These are phyloP conservation scores for Neomicropteryx cornuta DNA, from an alignment of 1,140 invertebrate genomes.

Conservation along the genomic window DNA sequence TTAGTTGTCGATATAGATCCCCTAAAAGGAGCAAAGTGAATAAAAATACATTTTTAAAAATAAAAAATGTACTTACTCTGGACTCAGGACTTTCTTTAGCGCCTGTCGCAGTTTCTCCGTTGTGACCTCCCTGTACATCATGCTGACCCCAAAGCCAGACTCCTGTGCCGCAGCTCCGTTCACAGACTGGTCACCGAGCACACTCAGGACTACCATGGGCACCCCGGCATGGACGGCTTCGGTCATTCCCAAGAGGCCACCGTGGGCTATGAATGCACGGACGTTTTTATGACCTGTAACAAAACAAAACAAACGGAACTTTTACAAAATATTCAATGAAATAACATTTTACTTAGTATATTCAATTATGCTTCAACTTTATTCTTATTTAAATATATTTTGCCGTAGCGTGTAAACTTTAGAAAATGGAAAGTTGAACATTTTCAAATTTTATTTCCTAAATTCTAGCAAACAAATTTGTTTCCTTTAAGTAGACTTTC, in stretches of 20 bases:
- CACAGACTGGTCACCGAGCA: slow-evolving; percentile 46
- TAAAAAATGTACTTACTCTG: slow-evolving; percentile 38
- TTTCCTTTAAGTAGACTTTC: no score
- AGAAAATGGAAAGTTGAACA: no score
- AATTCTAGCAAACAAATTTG: no score
- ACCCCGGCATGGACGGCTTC: slow-evolving; percentile 51
- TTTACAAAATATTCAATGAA: no score
- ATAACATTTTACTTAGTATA: not conserved
- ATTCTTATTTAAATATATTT: no score
- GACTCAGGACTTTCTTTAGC: slow-evolving; percentile 27
- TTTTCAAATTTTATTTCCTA: no score
- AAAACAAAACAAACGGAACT: no score
- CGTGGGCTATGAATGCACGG: slow-evolving; percentile 53
- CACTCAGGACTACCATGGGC: slow-evolving; percentile 51
- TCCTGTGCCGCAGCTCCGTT: slow-evolving; percentile 33
- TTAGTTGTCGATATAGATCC: no score
- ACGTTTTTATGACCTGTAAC: slow-evolving; percentile 51
- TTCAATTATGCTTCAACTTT: not conserved
- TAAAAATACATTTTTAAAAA: no score
- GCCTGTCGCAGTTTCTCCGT: slow-evolving; percentile 28
- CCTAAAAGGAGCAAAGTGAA: no score
- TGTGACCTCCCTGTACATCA: slow-evolving; percentile 25
- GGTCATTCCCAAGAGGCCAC: slow-evolving; percentile 51
- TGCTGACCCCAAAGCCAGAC: slow-evolving; percentile 24
- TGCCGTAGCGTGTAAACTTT: no score